A percentile compares a stretch with the other conserved stretches of the same genome.
Conservation (phyloP, 2,113 vertebrate species). For the Semnornis frantzii region DNA sequence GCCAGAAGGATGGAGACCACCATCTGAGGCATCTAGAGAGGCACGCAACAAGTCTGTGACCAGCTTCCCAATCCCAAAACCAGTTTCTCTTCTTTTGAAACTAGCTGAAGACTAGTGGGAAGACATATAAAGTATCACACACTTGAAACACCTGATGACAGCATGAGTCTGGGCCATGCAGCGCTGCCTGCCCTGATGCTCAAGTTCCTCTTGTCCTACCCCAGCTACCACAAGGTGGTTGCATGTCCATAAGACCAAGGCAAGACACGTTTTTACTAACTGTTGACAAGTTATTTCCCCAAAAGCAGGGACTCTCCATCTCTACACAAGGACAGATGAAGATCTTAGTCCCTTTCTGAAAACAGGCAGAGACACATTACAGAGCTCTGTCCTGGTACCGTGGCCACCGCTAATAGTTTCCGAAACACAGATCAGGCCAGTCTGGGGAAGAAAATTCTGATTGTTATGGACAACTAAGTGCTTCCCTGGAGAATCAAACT, state of each 20-base stretch:
- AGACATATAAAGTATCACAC: fast-evolving
- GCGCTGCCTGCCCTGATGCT: not conserved
- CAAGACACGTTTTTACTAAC: not conserved
- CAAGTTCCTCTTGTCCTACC: not conserved
- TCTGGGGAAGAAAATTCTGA: not conserved
- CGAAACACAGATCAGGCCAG: fast-evolving
- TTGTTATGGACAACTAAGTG: not conserved
- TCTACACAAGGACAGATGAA: not conserved
- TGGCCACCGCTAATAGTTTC: not conserved
- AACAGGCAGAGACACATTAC: fast-evolving
- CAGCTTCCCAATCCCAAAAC: not conserved
- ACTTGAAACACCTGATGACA: fast-evolving
- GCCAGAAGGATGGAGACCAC: not conserved
- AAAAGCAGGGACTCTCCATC: not conserved
- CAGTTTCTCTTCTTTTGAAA: not conserved
- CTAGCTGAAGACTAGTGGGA: not conserved
- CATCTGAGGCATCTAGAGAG: no score
- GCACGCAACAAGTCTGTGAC: not conserved
- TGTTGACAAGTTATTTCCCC: no score
- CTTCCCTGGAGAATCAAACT: not conserved
- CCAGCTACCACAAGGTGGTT: fast-evolving
- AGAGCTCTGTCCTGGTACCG: fast-evolving
- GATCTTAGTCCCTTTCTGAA: not conserved
- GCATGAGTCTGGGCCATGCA: fast-evolving
- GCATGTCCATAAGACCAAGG: fast-evolving